Conservation (phyloP, 37 sponge, comb jelly and placozoan genomes). For the Axinella damicornis region DNA sequence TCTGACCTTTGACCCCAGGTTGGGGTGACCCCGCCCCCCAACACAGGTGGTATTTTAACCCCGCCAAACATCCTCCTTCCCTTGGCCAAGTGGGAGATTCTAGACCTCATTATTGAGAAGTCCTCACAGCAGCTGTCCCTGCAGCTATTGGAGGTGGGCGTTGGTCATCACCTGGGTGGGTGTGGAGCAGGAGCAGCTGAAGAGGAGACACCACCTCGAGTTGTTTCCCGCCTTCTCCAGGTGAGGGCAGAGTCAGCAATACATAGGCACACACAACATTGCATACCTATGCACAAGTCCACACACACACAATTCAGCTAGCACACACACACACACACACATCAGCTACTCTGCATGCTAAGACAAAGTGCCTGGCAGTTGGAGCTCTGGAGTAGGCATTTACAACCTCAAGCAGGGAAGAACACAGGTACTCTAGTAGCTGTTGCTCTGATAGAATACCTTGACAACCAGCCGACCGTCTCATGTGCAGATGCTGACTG, state of each 20-base stretch:
- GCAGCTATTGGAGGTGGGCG: conserved; percentile 66
- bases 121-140: conserved; percentile 53
- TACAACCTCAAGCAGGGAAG: conserved; percentile 82
- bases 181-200: conserved; percentile 68
- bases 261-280: too few relatives aligned
- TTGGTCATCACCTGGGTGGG: conserved; percentile 86
- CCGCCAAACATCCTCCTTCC: conserved; percentile 50
- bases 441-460: too few relatives aligned
- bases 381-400: conserved; percentile 77
- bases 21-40: conserved; percentile 65
- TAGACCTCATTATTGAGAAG: conserved; percentile 74
- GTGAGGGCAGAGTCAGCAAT: conserved; percentile 15
- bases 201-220: conserved; percentile 60
- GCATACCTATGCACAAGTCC: too few relatives aligned
- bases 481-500: conserved; percentile 37
- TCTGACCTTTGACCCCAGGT: conserved; percentile 17
- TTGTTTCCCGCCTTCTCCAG: conserved; percentile 59
- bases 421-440: conserved; percentile 46
- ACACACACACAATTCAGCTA: too few relatives aligned
- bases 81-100: conserved; percentile 41
- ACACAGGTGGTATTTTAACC: conserved; percentile 63
- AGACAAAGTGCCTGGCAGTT: conserved; percentile 78
- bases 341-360: conserved; percentile 82
- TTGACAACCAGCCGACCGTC: too few relatives aligned
- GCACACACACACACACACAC: too few relatives aligned